Conservation (phyloP, 1,140 invertebrate genomes). For the Hypothenemus hampei region DNA sequence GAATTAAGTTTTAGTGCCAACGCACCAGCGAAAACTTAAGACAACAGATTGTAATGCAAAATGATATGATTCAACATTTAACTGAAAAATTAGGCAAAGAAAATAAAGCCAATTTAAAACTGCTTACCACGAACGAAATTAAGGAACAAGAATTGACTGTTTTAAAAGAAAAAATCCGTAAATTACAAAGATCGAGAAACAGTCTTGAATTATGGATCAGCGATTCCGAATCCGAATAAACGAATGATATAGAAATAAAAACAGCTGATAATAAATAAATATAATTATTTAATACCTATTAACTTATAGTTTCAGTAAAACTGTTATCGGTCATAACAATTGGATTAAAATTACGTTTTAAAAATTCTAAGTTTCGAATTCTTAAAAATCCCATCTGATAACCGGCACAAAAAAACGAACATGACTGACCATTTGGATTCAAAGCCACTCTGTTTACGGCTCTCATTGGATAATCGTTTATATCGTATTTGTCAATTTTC, state of each 20-base stretch:
- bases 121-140: constrained; percentile 17
- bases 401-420: constrained; percentile 33
- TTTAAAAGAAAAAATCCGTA: background rate
- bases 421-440: constrained; percentile 36
- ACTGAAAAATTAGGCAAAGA: constrained; percentile 7
- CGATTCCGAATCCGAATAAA: background rate
- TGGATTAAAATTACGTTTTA: constrained; percentile 19
- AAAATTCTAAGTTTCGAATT: constrained; percentile 31
- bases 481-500: constrained; percentile 17
- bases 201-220: constrained; percentile 6
- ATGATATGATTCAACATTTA: constrained; percentile 7
- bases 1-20: constrained; percentile 18
- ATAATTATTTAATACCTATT: background rate
- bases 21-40: constrained; percentile 7
- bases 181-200: constrained; percentile 1
- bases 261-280: background rate
- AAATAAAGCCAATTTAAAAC: constrained; percentile 18
- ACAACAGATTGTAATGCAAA: constrained; percentile 3
- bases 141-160: background rate
- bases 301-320: background rate
- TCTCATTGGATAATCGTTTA: constrained; percentile 33
- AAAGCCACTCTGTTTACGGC: constrained; percentile 33
- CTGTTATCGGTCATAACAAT: background rate
- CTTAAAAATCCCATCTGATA: constrained; percentile 39
- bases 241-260: background rate